Evolutionary conservation across 1,140 invertebrate genomes (phyloP).

Genomic region (Hycleus cichorii): DNA sequence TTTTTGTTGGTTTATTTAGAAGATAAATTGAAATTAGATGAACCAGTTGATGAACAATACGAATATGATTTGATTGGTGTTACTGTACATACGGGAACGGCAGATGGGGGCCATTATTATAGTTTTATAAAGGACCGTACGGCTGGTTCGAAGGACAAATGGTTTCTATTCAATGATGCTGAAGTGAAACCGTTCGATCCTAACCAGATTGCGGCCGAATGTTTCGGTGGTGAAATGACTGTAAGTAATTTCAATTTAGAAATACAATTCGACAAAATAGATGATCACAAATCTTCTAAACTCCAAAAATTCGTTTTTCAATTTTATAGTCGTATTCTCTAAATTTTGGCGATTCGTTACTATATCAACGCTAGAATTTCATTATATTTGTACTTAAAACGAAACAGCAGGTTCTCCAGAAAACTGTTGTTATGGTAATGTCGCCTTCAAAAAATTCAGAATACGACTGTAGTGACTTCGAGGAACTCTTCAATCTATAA

Average conservation of each 20-base stretch:
- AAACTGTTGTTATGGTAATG: too few species aligned
- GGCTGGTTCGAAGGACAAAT: constrained; percentile 68
- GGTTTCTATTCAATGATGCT: constrained; percentile 93
- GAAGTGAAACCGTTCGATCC: constrained; percentile 95
- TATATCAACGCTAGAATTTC: too few species aligned
- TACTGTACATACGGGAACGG: constrained; percentile 93
- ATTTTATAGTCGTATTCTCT: too few species aligned
- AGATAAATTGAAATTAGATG: constrained; percentile 48
- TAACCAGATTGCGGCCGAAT: constrained; percentile 86
- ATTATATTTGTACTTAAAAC: too few species aligned
- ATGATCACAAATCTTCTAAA: too few species aligned
- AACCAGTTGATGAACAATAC: constrained; percentile 49
- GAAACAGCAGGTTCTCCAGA: too few species aligned
- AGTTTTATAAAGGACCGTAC: constrained; percentile 87
- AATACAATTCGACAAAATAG: too few species aligned
- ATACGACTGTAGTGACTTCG: too few species aligned
- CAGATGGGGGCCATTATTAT: constrained; percentile 95
- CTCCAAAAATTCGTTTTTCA: too few species aligned
- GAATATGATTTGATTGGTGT: constrained; percentile 93
- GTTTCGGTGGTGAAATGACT: constrained; percentile 95
- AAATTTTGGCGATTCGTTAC: too few species aligned
- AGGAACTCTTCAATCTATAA: too few species aligned
- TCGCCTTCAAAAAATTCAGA: too few species aligned
- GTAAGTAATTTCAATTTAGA: constrained; percentile 43
- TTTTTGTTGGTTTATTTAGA: constrained; percentile 37